Evolutionary conservation across 2,113 vertebrate species (phyloP), one percentile per base, ranked within the genome.

Genomic region (Tetrao urogallus): DNA sequence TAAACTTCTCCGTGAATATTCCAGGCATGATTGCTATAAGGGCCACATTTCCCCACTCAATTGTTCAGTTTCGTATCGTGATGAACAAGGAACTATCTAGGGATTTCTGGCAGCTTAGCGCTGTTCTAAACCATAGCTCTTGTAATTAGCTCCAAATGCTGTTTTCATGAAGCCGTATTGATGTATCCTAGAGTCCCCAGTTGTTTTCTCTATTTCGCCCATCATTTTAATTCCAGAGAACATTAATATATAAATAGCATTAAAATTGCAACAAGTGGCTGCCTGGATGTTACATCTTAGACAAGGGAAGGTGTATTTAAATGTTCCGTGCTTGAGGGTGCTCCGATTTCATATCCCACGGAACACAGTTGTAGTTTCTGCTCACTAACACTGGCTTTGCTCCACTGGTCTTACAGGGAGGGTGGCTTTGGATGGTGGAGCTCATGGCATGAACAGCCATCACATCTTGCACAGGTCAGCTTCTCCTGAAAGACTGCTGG

Each of bases 81-180:
- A 54, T 63, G 86, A 89, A 79, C 89, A 95, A 92, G 60, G 63
- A 80, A 86, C 75, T 96, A 94, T 48, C 92, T 64, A 63, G 96
- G 94, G 97, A 97, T 42, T 90, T 95, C 92, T 97, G 95, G 95
- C 95, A 97, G 95, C 87, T 92, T 91, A 90, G 48, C 76, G 66
- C 69, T 90, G 91, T 97, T 97, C 96, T 86, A 95, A 97, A 69
- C 83, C 65, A 4, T 66, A 92, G 86, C 92, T 88, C 90, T 67
- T 91, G 64, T 96, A 97, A 97, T 97, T 93, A 94, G 85, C 83
- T 96, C 87, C 96, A 96, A 96, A 95, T 95, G 91, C 52, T 97
- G 93, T 92, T 96, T 97, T 95, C 54, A 8, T 64, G 91, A 95
- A 96, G 88, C 78, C 13, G 15, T 94, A 63, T 66, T 74, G 45